Evolutionary conservation across 2,888 invertebrate genomes (phyloP).

Genomic region (Torymus tubicola): DNA sequence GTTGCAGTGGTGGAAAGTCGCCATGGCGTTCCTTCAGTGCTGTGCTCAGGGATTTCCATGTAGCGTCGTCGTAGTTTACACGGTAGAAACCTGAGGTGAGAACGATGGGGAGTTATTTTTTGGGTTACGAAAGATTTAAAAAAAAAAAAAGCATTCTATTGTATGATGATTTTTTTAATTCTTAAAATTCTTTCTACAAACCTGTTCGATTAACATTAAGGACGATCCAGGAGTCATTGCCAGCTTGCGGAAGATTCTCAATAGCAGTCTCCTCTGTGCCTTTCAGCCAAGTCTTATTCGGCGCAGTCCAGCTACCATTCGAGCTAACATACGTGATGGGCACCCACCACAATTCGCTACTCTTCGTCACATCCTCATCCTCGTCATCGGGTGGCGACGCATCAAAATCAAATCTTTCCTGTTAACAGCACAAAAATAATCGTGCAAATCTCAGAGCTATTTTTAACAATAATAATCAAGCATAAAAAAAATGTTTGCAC

Average conservation of each 20-base stretch:
- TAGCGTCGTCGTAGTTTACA: constrained; percentile 69
- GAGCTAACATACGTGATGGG: constrained; percentile 65
- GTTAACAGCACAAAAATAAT: not conserved
- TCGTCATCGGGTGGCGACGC: constrained; percentile 34
- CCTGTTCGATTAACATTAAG: constrained; percentile 69
- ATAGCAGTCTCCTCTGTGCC: constrained; percentile 60
- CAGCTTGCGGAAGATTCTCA: constrained; percentile 53
- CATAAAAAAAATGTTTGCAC: not conserved
- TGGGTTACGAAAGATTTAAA: too few relatives aligned
- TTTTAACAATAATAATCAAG: not conserved
- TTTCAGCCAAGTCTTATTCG: constrained; percentile 65
- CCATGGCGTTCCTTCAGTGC: constrained; percentile 59
- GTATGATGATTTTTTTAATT: too few relatives aligned
- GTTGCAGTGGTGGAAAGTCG: constrained; percentile 76
- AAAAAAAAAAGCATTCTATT: too few relatives aligned
- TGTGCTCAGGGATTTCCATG: constrained; percentile 66
- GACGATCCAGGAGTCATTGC: constrained; percentile 66
- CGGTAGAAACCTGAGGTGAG: constrained; percentile 72
- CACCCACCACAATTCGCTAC: constrained; percentile 66
- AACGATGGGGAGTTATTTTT: not conserved
- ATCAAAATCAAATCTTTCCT: constrained; percentile 52
- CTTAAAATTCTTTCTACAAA: constrained; percentile 45
- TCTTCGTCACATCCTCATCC: not conserved
- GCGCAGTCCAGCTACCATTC: constrained; percentile 61
- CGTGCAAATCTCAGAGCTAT: too few relatives aligned